Evolutionary conservation across 2,888 invertebrate genomes (phyloP).

Genomic region (Clanis bilineata): DNA sequence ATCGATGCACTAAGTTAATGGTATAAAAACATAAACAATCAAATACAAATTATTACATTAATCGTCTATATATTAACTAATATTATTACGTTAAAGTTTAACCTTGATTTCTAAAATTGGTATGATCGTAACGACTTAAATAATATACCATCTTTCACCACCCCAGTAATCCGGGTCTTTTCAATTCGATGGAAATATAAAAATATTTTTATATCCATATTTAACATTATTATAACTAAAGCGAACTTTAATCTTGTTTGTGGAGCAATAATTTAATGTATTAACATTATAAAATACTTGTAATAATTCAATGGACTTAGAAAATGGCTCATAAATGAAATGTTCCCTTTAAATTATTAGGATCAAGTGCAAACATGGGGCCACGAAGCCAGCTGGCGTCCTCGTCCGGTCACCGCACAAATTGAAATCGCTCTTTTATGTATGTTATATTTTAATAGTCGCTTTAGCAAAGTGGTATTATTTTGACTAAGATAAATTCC

Average conservation of each 20-base stretch:
- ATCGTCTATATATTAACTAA: too few species aligned
- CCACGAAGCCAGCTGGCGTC: conserved; percentile 9
- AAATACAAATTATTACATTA: too few species aligned
- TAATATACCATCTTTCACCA: background rate
- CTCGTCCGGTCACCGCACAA: too few species aligned
- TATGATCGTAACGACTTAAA: background rate
- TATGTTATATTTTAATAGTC: too few species aligned
- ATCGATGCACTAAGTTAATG: too few species aligned
- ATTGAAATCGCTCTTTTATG: too few species aligned
- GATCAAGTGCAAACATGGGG: conserved; percentile 36
- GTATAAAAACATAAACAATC: too few species aligned
- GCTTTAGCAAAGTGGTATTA: too few species aligned
- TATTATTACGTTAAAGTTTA: too few species aligned
- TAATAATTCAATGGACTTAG: conserved; percentile 72
- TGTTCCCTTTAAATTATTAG: conserved; percentile 60
- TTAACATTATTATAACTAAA: conserved; percentile 17
- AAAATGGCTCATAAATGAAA: conserved; percentile 59
- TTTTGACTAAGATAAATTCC: too few species aligned
- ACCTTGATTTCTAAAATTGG: too few species aligned
- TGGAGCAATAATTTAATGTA: conserved; percentile 66
- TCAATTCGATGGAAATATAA: conserved; percentile 7
- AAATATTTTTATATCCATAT: background rate
- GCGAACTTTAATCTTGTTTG: conserved; percentile 48
- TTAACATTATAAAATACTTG: conserved; percentile 67
- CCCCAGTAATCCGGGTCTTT: background rate